phyloP scores from a whole-genome alignment of 2,113 vertebrate genomes.

The Osmerus eperlanus region DNA sequence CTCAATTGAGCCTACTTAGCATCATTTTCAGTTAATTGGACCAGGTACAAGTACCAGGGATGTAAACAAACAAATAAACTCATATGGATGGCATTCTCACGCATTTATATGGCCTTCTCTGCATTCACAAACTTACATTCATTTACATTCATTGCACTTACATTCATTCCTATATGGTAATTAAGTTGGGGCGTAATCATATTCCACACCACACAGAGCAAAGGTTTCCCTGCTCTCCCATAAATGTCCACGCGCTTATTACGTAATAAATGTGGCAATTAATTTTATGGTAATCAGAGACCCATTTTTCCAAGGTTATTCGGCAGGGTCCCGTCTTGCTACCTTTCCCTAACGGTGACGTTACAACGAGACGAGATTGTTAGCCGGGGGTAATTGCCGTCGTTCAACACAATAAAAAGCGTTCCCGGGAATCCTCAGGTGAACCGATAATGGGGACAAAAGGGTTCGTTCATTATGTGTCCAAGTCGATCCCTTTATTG shows the following conservation, averaged over 20 bases:
- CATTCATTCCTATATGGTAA: conserved; percentile 46
- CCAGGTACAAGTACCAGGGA: conserved; percentile 7
- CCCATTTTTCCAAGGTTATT: conserved; percentile 63
- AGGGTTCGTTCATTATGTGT: conserved; percentile 48
- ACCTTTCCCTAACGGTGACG: conserved; percentile 24
- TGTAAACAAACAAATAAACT: conserved; percentile 32
- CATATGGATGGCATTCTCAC: not conserved
- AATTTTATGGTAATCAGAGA: conserved; percentile 65
- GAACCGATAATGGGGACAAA: conserved; percentile 53
- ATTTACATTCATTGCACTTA: conserved; percentile 19
- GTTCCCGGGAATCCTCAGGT: conserved; percentile 40
- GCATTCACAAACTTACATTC: conserved; percentile 3
- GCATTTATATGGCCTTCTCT: no score
- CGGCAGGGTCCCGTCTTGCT: conserved; percentile 37
- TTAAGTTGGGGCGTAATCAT: conserved; percentile 48
- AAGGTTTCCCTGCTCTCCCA: conserved; percentile 49
- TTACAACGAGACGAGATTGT: conserved; percentile 38
- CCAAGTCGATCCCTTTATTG: conserved; percentile 44
- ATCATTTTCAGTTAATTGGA: conserved; percentile 33
- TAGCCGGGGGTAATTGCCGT: conserved; percentile 48
- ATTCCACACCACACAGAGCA: conserved; percentile 36
- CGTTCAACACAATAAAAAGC: conserved; percentile 40
- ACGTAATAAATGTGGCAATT: conserved; percentile 60
- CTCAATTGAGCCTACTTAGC: conserved; percentile 6
- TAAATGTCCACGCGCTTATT: conserved; percentile 54